Evolutionary conservation across 1,140 invertebrate species (phyloP).

Genomic region (Drosophila lowei): DNA sequence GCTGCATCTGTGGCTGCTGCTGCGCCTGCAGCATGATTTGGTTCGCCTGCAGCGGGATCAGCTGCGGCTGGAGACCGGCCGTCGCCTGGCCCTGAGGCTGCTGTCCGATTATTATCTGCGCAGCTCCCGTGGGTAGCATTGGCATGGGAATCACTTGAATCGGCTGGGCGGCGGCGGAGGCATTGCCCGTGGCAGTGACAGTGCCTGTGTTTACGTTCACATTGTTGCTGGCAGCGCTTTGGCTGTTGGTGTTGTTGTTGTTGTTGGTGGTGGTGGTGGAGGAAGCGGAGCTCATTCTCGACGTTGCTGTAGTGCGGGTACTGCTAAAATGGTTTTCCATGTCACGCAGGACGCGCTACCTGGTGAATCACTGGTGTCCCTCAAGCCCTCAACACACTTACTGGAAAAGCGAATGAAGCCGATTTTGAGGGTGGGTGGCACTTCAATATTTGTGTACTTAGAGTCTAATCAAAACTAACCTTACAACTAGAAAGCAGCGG

Average conservation of each 20-base stretch:
- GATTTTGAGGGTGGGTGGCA: conserved; percentile 77
- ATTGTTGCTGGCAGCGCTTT: conserved; percentile 28
- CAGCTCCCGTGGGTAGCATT: conserved; percentile 58
- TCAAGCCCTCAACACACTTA: conserved; percentile 69
- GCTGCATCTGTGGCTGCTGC: conserved; percentile 88
- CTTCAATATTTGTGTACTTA: conserved; percentile 61
- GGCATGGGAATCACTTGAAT: conserved; percentile 81
- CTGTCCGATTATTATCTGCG: conserved; percentile 77
- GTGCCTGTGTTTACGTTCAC: conserved; percentile 36
- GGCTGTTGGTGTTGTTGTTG: conserved; percentile 32
- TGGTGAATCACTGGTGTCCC: conserved; percentile 25
- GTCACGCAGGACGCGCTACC: conserved; percentile 26
- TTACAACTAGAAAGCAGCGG: conserved; percentile 43
- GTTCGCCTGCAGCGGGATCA: conserved; percentile 73
- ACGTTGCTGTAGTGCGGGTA: conserved; percentile 52
- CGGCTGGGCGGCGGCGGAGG: conserved; percentile 38
- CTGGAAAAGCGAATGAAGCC: conserved; percentile 83
- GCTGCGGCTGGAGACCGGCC: conserved; percentile 46
- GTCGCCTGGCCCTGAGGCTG: conserved; percentile 49
- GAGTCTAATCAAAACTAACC: conserved; percentile 56
- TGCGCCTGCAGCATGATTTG: conserved; percentile 80
- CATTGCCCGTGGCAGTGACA: conserved; percentile 14
- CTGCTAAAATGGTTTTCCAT: conserved; percentile 75
- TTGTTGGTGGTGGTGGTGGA: conserved; percentile 15
- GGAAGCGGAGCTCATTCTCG: conserved; percentile 57